Evolutionary conservation across 2,888 invertebrate species (phyloP).

Genomic region (Cistogaster globosa): DNA sequence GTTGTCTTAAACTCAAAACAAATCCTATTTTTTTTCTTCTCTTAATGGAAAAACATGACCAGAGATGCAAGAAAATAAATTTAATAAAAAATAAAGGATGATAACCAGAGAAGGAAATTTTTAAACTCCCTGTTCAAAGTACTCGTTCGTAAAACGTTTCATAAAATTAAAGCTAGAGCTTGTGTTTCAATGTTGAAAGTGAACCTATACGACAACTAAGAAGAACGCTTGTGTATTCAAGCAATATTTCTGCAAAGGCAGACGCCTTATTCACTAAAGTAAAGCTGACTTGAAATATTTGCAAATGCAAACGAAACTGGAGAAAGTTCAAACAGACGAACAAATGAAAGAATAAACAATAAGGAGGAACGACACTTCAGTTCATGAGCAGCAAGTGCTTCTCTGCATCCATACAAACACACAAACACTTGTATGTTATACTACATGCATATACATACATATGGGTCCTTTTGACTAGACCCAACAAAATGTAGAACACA

Average conservation of each 20-base stretch:
- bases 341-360: constrained; percentile 81
- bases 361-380: constrained; percentile 70
- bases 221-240: constrained; percentile 54
- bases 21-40: constrained; percentile 55
- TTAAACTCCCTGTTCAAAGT: constrained; percentile 21
- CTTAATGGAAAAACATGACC: constrained; percentile 66
- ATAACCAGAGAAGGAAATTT: constrained; percentile 26
- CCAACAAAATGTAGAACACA: constrained; percentile 63
- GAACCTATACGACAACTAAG: constrained; percentile 52
- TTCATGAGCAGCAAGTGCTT: constrained; percentile 57
- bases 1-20: constrained; percentile 49
- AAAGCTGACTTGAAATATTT: constrained; percentile 78
- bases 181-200: constrained; percentile 55
- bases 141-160: not conserved
- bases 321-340: constrained; percentile 82
- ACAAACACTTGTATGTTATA: not conserved
- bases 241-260: constrained; percentile 49
- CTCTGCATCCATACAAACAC: constrained; percentile 17
- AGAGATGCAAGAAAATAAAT: constrained; percentile 66
- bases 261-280: constrained; percentile 63
- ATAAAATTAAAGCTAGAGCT: constrained; percentile 9
- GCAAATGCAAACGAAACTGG: constrained; percentile 82
- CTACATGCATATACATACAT: not conserved
- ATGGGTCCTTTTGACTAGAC: constrained; percentile 42
- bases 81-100: not conserved